Percentiles rank a stretch among this genome's conserved stretches.
These are phyloP conservation scores for Batillaria attramentaria DNA, from an alignment of 1,140 invertebrate genomes.

Conservation along the genomic window DNA sequence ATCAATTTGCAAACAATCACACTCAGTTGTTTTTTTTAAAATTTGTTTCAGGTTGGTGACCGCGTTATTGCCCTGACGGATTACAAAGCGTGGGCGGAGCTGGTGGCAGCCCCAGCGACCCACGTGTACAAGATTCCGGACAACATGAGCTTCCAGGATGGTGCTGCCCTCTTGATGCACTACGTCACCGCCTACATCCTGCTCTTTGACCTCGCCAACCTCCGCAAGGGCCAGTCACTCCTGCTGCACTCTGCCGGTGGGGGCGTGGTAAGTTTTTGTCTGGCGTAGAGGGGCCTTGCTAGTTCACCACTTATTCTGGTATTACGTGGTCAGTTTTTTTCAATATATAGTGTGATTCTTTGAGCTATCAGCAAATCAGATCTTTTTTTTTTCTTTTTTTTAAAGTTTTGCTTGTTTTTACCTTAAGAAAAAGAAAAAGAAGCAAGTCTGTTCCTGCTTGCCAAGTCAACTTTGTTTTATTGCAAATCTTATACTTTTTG, in stretches of 20 bases:
- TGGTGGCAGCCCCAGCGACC: constrained; percentile 83
- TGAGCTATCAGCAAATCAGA: too few species aligned
- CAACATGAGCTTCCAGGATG: constrained; percentile 84
- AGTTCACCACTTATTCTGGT: too few species aligned
- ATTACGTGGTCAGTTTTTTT: too few species aligned
- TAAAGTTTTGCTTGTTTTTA: too few species aligned
- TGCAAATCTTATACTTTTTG: too few species aligned
- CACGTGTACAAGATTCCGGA: constrained; percentile 86
- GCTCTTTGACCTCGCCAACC: constrained; percentile 86
- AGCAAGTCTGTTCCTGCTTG: too few species aligned
- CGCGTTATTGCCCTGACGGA: constrained; percentile 88
- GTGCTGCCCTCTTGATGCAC: constrained; percentile 87
- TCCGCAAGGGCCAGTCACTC: constrained; percentile 84
- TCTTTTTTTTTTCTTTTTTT: too few species aligned
- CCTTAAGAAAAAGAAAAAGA: too few species aligned
- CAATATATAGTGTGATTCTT: too few species aligned
- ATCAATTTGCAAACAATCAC: not conserved
- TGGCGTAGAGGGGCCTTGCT: too few species aligned
- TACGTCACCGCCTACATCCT: constrained; percentile 89
- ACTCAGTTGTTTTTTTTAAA: constrained; percentile 32
- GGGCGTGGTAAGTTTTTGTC: constrained; percentile 90
- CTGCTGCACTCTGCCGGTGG: constrained; percentile 90
- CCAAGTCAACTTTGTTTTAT: too few species aligned
- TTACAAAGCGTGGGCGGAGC: constrained; percentile 88
- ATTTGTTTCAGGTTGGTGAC: constrained; percentile 92